A percentile compares a stretch with the other conserved stretches of the same genome.
These are phyloP conservation scores for Graptemys geographica DNA, from an alignment of 2,797 vertebrate genomes.

Conservation along the genomic window DNA sequence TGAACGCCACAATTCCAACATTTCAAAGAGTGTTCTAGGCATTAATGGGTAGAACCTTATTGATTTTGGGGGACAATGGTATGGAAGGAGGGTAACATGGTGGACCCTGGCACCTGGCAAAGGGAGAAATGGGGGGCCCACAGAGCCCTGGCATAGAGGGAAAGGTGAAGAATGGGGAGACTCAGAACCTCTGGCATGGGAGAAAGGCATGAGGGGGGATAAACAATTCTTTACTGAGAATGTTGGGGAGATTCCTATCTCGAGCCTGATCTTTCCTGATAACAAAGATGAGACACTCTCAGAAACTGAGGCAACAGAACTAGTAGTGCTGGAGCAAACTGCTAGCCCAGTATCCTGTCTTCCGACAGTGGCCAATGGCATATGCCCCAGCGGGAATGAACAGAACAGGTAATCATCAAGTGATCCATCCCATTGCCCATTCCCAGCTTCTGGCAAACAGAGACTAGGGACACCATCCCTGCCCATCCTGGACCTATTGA, in stretches of 20 bases:
- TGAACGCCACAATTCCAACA: not conserved
- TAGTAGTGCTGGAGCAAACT: not conserved
- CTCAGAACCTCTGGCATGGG: not conserved
- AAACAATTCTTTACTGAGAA: not conserved
- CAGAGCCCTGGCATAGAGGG: not conserved
- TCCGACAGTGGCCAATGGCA: too few relatives aligned
- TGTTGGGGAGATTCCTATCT: not conserved
- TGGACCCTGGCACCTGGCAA: not conserved
- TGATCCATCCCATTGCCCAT: too few relatives aligned
- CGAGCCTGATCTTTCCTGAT: not conserved
- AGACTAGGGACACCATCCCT: too few relatives aligned
- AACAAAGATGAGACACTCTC: slow-evolving; percentile 9
- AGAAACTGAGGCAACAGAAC: not conserved
- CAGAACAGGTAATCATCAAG: too few relatives aligned
- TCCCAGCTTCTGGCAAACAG: too few relatives aligned
- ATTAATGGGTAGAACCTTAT: not conserved
- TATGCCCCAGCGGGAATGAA: too few relatives aligned
- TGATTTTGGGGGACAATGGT: not conserved
- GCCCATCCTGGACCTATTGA: too few relatives aligned
- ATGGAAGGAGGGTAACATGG: too few relatives aligned
- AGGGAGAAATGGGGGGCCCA: not conserved
- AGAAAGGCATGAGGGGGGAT: not conserved
- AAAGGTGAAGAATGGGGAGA: not conserved
- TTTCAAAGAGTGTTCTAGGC: not conserved
- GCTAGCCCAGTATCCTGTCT: not conserved